phyloP scores from a whole-genome alignment of 1,140 invertebrate species.

The Saccostrea cuccullata region DNA sequence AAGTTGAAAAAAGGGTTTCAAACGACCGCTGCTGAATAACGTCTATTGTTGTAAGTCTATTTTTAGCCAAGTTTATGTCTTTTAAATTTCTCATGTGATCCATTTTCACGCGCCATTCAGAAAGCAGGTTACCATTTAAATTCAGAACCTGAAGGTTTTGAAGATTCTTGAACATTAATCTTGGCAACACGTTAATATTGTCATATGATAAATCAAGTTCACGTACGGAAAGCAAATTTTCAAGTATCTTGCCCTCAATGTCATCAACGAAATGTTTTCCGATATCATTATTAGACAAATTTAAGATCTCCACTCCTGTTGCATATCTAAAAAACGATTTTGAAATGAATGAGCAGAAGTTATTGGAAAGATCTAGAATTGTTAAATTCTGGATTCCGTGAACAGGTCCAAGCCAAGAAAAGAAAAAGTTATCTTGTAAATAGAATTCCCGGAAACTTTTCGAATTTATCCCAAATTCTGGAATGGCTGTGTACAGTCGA shows the following conservation, averaged over 20 bases:
- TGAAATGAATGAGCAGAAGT: not conserved
- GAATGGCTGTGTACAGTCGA: not conserved
- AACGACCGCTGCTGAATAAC: not conserved
- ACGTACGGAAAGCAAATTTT: not conserved
- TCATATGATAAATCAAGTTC: not conserved
- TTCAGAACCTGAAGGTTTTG: not conserved
- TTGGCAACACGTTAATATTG: not conserved
- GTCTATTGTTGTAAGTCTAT: not conserved
- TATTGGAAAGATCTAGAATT: not conserved
- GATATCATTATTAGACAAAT: not conserved
- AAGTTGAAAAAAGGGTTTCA: not conserved
- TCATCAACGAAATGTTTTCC: not conserved
- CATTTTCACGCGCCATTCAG: not conserved
- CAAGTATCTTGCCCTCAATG: not conserved
- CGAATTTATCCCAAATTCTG: not conserved
- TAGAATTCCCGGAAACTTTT: not conserved
- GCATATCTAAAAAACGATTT: not conserved
- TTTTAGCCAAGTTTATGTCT: not conserved
- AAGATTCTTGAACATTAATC: not conserved
- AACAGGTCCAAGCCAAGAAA: not conserved
- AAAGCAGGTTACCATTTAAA: not conserved
- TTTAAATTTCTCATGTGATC: not conserved
- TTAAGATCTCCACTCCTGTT: not conserved
- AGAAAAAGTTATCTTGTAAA: not conserved
- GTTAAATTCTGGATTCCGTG: not conserved